phyloP scores from a whole-genome alignment of 2,797 vertebrate genomes.

The Cyprinodon diabolis region DNA sequence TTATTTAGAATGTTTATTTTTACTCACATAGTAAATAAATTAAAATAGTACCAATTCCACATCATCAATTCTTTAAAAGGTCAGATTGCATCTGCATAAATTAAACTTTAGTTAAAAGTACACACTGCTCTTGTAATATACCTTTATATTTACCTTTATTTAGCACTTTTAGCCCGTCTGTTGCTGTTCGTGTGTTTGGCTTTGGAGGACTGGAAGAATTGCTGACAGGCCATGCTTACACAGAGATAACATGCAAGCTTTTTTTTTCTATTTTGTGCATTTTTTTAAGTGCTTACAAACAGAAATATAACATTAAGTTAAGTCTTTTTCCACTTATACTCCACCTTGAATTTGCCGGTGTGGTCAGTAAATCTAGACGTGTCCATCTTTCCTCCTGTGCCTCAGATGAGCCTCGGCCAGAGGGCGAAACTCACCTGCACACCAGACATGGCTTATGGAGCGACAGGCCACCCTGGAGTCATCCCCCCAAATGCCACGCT shows the following conservation, averaged over 20 bases:
- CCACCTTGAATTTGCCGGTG: not conserved
- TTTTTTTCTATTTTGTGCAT: not conserved
- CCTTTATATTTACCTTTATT: too few species aligned
- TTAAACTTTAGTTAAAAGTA: too few species aligned
- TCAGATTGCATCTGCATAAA: too few species aligned
- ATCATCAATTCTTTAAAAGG: too few species aligned
- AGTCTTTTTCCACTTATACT: not conserved
- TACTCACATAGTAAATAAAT: too few species aligned
- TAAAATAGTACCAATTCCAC: too few species aligned
- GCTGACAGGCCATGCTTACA: not conserved
- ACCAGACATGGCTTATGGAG: constrained; percentile 95
- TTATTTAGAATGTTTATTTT: too few species aligned
- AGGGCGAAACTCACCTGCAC: constrained; percentile 97
- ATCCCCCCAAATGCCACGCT: constrained; percentile 98
- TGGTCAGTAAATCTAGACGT: not conserved
- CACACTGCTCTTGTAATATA: too few species aligned
- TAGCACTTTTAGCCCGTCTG: too few species aligned
- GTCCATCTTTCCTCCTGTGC: constrained; percentile 3
- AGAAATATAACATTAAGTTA: not conserved
- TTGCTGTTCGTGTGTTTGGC: too few species aligned
- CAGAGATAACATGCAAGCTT: not conserved
- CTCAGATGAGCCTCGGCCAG: constrained; percentile 96
- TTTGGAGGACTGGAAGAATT: too few species aligned
- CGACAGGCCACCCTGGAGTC: constrained; percentile 95
- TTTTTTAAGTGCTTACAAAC: not conserved